These are phyloP conservation scores for Chaetoderma sp. DNA, from an alignment of 2,888 invertebrate species.

Conservation along the genomic window DNA sequence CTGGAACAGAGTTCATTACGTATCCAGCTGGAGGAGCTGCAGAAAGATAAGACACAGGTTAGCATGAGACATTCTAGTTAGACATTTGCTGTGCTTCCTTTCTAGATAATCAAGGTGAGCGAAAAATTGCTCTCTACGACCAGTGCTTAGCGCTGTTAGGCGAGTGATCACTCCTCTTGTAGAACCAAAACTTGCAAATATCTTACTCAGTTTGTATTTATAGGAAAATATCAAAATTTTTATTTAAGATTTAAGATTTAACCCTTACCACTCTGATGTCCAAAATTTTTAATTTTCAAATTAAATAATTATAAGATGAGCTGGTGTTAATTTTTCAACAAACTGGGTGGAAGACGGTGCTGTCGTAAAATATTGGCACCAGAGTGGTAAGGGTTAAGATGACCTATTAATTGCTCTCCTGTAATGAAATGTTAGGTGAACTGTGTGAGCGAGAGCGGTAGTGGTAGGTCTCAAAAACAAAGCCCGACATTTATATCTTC, in stretches of 20 bases:
- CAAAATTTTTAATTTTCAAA: too few species aligned
- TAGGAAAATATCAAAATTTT: neutral
- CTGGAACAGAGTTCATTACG: slow-evolving; percentile 51
- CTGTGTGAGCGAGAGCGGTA: too few species aligned
- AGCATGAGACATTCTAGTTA: neutral
- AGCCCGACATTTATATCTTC: too few species aligned
- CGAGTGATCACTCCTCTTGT: too few species aligned
- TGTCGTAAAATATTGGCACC: too few species aligned
- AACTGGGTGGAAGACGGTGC: too few species aligned
- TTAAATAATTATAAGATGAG: neutral
- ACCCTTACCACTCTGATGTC: too few species aligned
- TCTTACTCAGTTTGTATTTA: too few species aligned
- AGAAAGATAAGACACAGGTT: slow-evolving; percentile 53
- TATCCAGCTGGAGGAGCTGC: slow-evolving; percentile 56
- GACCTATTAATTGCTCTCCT: neutral
- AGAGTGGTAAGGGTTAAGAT: too few species aligned
- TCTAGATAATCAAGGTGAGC: neutral
- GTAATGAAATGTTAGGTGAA: neutral
- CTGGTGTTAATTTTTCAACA: neutral
- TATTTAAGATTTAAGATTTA: too few species aligned
- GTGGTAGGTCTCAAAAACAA: too few species aligned
- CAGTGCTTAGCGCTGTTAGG: neutral
- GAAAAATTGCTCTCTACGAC: neutral
- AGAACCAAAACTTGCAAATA: neutral
- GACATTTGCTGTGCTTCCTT: neutral